Base-by-base conservation (phyloP, 2,797 vertebrate genomes). In the Melanotaenia trifasciata region DNA sequence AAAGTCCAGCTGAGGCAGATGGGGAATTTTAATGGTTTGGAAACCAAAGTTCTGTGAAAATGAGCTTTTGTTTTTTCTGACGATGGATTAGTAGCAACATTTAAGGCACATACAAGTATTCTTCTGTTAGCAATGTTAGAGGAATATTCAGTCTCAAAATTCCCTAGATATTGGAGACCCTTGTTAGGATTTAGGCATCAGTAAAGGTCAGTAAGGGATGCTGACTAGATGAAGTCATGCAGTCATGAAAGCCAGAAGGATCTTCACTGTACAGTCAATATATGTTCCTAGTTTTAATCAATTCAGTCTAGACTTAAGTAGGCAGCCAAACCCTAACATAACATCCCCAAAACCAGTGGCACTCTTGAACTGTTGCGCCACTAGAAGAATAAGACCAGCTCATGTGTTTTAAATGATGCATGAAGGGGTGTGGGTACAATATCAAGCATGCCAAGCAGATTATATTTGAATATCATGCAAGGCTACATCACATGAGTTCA, bases 401-500 rank as follows among this genome's bases (percentile, higher is more conserved):
- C 65, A 79, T 62, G 70, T 65, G 30, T 53, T 59, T 64, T 64
- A 66, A 57, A 66, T 71, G 65, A 32, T 58, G 22, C 40, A 64
- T 59, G 30, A 58, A 59, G 43, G 26, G 68, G 57, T 32, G 14
- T 14, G 64, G 70, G 60, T 76, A 56, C 6, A 5, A 74, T 73
- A 78, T 78, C 71, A 76, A 79, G 78, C 68, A 72, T 79, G 75
- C 67, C 67, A 72, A 72, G 57, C 51, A 71, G 85, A 84, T 91
- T 88, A 78, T 80, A 64, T 84, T 58, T 78, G 45, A 80, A 73
- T 81, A 43, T 72, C 67, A 88, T 75, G 73, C 30, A 35, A 79
- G 72, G 72, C 90, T 70, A 24, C 78, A 85, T 92, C 91, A 87
- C 79, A 91, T 83, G 83, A 84, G 77, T 61, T 74, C 16, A 75